phyloP scores from a whole-genome alignment of 2,888 invertebrate genomes.

The Metopia argyrocephala region DNA sequence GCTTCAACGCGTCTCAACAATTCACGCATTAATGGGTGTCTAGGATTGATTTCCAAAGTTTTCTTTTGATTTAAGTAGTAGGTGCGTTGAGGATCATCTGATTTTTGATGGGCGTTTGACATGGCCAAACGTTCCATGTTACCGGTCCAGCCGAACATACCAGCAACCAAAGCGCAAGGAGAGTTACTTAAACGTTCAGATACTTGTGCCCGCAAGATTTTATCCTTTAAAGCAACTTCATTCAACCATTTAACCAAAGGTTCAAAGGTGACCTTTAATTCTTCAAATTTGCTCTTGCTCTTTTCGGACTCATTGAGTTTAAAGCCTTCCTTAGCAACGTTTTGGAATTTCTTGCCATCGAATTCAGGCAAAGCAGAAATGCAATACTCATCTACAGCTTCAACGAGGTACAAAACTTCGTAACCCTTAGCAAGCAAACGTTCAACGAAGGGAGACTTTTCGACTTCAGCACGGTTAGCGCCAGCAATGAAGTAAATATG shows the following conservation, averaged over 20 bases:
- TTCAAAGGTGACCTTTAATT: slow-evolving; percentile 88
- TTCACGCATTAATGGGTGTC: slow-evolving; percentile 96
- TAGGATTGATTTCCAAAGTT: slow-evolving; percentile 97
- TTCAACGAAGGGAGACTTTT: slow-evolving; percentile 96
- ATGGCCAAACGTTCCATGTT: slow-evolving; percentile 98
- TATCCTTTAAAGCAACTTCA: slow-evolving; percentile 88
- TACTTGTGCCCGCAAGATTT: slow-evolving; percentile 88
- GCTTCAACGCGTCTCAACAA: slow-evolving; percentile 89
- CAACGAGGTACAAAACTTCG: slow-evolving; percentile 95
- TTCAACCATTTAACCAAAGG: slow-evolving; percentile 94
- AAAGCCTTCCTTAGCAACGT: slow-evolving; percentile 99
- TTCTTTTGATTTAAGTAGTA: slow-evolving; percentile 96
- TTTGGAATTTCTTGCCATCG: slow-evolving; percentile 99
- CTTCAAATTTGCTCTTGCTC: slow-evolving; percentile 87
- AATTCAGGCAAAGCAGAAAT: slow-evolving; percentile 97
- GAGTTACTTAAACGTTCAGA: slow-evolving; percentile 94
- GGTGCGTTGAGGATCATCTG: slow-evolving; percentile 92
- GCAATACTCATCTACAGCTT: slow-evolving; percentile 99
- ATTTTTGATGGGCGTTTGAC: slow-evolving; percentile 97
- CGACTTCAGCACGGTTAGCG: slow-evolving; percentile 89
- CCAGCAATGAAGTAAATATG: slow-evolving; percentile 98
- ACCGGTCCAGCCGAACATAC: slow-evolving; percentile 98
- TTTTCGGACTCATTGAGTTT: slow-evolving; percentile 86
- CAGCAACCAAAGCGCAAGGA: slow-evolving; percentile 97
- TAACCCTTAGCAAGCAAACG: slow-evolving; percentile 94